These are phyloP conservation scores for Onchidella celtica DNA, from an alignment of 2,888 invertebrate genomes.

Conservation along the genomic window DNA sequence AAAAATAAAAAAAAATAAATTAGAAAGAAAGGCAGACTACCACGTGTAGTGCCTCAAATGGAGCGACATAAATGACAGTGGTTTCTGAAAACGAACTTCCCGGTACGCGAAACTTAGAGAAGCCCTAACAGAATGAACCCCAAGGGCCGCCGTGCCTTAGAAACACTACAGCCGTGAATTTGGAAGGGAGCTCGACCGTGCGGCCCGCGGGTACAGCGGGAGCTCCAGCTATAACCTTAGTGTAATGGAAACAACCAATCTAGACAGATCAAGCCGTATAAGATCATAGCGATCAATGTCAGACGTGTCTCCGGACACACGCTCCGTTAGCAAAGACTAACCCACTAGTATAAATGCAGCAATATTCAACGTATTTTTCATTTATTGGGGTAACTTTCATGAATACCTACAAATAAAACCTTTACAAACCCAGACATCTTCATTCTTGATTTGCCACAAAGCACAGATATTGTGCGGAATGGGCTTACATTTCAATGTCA, in stretches of 20 bases:
- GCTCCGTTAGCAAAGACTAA: neutral
- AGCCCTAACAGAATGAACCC: constrained; percentile 47
- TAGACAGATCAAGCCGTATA: constrained; percentile 52
- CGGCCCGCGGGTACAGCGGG: constrained; percentile 42
- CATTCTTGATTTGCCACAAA: neutral
- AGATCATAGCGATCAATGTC: constrained; percentile 52
- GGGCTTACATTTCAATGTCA: no score
- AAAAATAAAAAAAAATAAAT: constrained; percentile 30
- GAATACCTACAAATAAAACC: neutral
- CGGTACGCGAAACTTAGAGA: constrained; percentile 47
- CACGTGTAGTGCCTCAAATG: constrained; percentile 47
- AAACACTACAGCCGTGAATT: constrained; percentile 45
- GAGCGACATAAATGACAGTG: constrained; percentile 47
- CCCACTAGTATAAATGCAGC: neutral
- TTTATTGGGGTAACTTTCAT: neutral
- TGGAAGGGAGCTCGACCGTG: constrained; percentile 48
- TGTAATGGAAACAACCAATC: constrained; percentile 50
- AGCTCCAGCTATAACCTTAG: constrained; percentile 42
- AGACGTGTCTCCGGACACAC: constrained; percentile 51
- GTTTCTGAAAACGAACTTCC: constrained; percentile 48
- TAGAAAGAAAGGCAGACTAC: constrained; percentile 47
- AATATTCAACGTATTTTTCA: neutral
- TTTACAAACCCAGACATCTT: neutral
- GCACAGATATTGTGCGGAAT: no score
- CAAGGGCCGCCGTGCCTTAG: constrained; percentile 42